A percentile compares a stretch with the other conserved stretches of the same genome.
Conservation (phyloP, 92 coral and sea anemone species). For the Umimayanthus chanpuru region DNA sequence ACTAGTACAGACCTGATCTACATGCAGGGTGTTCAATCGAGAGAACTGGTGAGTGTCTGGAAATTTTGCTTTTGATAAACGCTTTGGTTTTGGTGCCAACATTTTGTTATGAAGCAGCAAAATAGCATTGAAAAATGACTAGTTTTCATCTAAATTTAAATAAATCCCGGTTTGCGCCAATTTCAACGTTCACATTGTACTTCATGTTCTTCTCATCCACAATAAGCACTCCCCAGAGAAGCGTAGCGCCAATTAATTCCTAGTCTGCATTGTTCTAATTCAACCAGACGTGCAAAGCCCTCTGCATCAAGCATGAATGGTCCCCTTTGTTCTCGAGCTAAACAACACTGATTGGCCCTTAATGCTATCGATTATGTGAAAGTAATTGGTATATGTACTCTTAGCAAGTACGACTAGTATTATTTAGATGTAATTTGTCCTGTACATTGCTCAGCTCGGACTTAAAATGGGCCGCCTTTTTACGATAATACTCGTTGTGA, state of each 20-base stretch:
- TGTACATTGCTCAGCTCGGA: background rate
- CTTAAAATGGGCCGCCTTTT: background rate
- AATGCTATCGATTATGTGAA: no score
- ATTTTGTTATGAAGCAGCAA: no score
- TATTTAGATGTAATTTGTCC: background rate
- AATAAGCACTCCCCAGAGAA: background rate
- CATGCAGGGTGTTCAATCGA: no score
- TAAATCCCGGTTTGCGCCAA: background rate
- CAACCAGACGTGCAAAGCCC: background rate
- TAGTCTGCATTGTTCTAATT: background rate
- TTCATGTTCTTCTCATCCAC: no score
- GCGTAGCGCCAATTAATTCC: background rate
- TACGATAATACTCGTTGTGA: background rate
- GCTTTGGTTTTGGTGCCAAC: no score
- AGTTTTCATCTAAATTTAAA: no score
- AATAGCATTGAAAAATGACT: background rate
- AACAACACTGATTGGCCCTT: background rate
- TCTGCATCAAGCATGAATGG: background rate
- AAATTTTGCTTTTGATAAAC: no score
- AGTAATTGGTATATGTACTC: background rate
- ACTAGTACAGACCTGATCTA: no score
- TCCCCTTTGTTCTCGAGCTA: background rate
- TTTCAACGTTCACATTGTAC: background rate
- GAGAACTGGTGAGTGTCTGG: no score
- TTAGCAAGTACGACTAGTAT: background rate